Evolutionary conservation across 2,797 vertebrate species (phyloP), one percentile per base, ranked within the genome.

Genomic region (Enteromius viviparus): DNA sequence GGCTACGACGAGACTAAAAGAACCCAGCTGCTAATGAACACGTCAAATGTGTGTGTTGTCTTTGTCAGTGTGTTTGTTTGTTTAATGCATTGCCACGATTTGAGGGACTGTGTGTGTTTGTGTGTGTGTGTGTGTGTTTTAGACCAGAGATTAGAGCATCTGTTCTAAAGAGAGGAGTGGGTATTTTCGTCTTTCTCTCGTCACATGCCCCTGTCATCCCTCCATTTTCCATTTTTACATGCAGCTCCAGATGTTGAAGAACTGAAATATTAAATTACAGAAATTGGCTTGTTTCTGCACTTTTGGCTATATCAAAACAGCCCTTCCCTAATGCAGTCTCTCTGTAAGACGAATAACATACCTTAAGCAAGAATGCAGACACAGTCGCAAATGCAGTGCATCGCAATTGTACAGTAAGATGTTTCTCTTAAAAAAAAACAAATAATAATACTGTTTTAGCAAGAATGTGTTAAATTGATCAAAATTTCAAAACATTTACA

Each of bases 231-330:
- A 92, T 93, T 94, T 94, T 93, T 94, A 93, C 93, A 93, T 92
- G 87, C 91, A 92, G 92, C 92, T 93, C 93, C 95, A 95, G 93
- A 94, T 95, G 94, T 95, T 93, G 92, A 93, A 91, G 93, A 92
- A 93, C 90, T 92, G 92, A 95, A 95, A 95, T 94, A 95, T 95
- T 94, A 93, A 92, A 95, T 95, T 95, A 95, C 93, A 93, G 87
- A 94, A 93, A 93, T 91, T 90, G 92, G 92, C 93, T 94, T 93
- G 92, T 94, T 94, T 92, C 90, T 95, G 91, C 89, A 91, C 91
- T 93, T 83, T 92, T 92, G 89, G 87, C 89, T 93, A 84, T 91
- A 94, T 94, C 91, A 92, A 95, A 94, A 93, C 93, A 94, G 93
- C 90, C 89, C 89, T 90, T 89, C 86, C 90, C 88, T 80, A 87